Percentiles rank a stretch among this genome's conserved stretches.
Conservation (phyloP, 2,113 vertebrate species). For the Silurus asotus region DNA sequence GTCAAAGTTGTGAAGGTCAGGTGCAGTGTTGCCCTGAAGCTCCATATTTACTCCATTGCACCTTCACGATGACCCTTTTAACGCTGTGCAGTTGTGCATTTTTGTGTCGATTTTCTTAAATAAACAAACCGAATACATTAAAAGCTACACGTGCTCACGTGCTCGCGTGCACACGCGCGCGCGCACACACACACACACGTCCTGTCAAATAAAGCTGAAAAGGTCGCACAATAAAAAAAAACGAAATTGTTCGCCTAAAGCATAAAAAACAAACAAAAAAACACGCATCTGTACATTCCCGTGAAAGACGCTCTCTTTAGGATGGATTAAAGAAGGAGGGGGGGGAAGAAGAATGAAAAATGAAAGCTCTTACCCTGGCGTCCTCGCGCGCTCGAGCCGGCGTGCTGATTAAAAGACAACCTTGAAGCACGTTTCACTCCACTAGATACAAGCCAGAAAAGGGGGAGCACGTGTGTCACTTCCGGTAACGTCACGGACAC, state of each 20-base stretch:
- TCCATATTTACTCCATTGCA: background rate
- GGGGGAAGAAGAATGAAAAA: background rate
- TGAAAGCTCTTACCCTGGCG: background rate
- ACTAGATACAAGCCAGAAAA: background rate
- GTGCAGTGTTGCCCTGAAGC: background rate
- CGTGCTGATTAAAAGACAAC: background rate
- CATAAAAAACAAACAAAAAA: too few relatives aligned
- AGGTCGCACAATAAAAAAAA: background rate
- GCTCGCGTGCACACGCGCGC: too few relatives aligned
- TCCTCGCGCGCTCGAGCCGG: background rate
- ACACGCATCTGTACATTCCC: background rate
- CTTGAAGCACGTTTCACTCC: background rate
- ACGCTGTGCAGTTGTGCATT: background rate
- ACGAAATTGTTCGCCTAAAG: too few relatives aligned
- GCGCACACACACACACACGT: background rate
- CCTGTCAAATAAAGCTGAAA: background rate
- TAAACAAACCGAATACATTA: background rate
- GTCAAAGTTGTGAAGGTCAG: slow-evolving; percentile 1
- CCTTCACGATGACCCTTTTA: background rate
- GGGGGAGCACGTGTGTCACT: background rate
- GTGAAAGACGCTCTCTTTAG: background rate
- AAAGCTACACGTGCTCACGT: background rate
- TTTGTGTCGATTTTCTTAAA: background rate
- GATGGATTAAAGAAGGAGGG: background rate
- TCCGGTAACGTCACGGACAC: background rate